A percentile compares a stretch with the other conserved stretches of the same genome.
Evolutionary conservation across 2,797 vertebrate genomes (phyloP).

Genomic region (Sebastes goodei): DNA sequence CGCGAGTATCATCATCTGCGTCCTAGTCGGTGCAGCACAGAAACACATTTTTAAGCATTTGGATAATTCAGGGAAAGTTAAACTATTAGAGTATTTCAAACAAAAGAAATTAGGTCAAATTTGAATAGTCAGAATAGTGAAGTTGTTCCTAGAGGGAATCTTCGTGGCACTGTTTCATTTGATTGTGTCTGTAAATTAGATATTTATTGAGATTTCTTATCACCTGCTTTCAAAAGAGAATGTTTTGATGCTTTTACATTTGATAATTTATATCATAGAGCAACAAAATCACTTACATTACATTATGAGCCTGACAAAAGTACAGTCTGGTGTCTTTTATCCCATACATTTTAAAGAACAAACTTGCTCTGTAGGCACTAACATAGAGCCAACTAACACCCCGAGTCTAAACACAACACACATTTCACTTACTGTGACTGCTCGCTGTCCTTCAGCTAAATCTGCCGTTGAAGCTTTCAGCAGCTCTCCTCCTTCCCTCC

Average conservation of each 20-base stretch:
- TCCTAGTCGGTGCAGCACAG: conserved; percentile 71
- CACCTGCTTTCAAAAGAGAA: not conserved
- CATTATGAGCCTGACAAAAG: not conserved
- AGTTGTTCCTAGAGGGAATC: not conserved
- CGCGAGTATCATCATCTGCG: conserved; percentile 75
- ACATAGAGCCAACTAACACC: not conserved
- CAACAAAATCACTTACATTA: not conserved
- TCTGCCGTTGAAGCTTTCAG: conserved; percentile 41
- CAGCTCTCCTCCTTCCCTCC: conserved; percentile 45
- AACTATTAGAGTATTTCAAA: not conserved
- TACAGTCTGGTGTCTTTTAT: not conserved
- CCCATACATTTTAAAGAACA: not conserved
- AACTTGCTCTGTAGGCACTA: not conserved
- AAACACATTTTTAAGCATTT: not conserved
- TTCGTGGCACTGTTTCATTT: not conserved
- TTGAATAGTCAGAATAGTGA: not conserved
- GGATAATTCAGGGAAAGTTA: not conserved
- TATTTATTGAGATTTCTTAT: not conserved
- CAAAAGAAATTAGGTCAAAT: not conserved
- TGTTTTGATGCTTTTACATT: not conserved
- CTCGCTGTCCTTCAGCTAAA: conserved; percentile 29
- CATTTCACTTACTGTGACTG: conserved; percentile 54
- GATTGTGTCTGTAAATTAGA: not conserved
- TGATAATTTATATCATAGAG: not conserved
- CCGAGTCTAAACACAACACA: not conserved